These are phyloP conservation scores for Lasioglossum figueresi DNA, from an alignment of 2,888 invertebrate genomes.

Conservation along the genomic window DNA sequence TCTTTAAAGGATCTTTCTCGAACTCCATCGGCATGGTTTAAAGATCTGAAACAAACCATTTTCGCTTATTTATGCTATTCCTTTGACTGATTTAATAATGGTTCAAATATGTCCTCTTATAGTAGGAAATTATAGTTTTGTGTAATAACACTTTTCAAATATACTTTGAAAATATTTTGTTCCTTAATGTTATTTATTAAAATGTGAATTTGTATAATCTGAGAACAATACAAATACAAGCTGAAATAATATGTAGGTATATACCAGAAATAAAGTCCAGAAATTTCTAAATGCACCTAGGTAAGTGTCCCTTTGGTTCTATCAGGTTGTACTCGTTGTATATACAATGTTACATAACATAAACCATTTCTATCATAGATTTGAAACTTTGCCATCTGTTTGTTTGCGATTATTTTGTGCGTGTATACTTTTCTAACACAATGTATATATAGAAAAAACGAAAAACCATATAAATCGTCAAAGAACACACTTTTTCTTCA, in stretches of 20 bases:
- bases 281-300: neutral
- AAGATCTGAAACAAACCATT: neutral
- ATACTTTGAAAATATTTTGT: neutral
- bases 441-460: too few species aligned
- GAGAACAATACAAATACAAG: neutral
- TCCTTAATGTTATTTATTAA: neutral
- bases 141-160: neutral
- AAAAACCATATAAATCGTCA: neutral
- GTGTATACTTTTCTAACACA: too few species aligned
- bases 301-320: neutral
- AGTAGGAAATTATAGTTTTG: neutral
- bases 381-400: neutral
- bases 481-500: neutral
- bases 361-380: neutral
- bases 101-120: neutral
- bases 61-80: neutral
- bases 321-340: neutral
- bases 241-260: neutral
- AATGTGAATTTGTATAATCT: neutral
- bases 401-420: neutral
- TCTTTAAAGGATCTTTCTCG: neutral
- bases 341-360: slow-evolving; percentile 19
- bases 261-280: neutral
- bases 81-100: neutral
- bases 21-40: slow-evolving; percentile 76